These are phyloP conservation scores for Alethe diademata DNA, from an alignment of 2,113 vertebrate genomes.

Conservation along the genomic window DNA sequence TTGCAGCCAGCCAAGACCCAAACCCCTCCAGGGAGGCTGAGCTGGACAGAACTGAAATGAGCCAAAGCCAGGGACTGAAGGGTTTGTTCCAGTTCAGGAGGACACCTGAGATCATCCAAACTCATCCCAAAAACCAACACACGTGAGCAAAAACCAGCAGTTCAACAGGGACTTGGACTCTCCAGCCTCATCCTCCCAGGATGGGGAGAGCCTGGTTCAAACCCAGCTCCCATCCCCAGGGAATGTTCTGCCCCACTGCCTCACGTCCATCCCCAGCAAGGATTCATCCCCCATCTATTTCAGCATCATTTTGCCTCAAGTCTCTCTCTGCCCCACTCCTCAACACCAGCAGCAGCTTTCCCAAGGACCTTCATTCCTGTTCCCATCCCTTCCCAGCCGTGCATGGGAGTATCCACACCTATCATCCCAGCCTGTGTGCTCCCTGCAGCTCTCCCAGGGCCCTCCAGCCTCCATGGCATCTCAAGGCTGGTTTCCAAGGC, in stretches of 20 bases:
- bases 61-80: neutral
- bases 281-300: neutral
- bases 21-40: accelerated
- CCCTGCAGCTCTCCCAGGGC: neutral
- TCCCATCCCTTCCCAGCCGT: neutral
- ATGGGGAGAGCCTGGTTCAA: neutral
- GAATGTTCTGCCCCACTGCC: neutral
- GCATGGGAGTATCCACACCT: accelerated
- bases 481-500: neutral
- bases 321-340: neutral
- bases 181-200: neutral
- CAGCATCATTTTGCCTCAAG: neutral
- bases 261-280: accelerated
- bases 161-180: accelerated
- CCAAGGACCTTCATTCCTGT: neutral
- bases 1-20: neutral
- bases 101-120: neutral
- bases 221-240: neutral
- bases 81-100: accelerated
- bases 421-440: neutral
- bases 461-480: accelerated
- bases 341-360: neutral
- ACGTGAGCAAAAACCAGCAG: accelerated
- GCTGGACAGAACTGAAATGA: neutral
- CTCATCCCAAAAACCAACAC: neutral